phyloP scores from a whole-genome alignment of 2,888 invertebrate genomes.

The Sinotaia quadrata region DNA sequence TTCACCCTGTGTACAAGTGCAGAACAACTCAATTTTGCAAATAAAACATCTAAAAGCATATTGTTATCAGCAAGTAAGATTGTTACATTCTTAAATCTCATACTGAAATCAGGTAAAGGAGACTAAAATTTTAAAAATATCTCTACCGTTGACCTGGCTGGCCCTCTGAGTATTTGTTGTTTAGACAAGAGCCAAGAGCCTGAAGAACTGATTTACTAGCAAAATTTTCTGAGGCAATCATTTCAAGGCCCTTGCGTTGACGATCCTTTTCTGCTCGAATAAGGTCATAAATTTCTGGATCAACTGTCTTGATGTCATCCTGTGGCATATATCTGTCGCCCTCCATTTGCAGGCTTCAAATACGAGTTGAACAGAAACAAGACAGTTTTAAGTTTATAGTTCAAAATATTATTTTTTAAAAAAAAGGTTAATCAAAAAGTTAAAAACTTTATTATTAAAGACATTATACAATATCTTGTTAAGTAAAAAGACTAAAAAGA shows the following conservation, averaged over 20 bases:
- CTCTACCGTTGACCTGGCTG: conserved; percentile 75
- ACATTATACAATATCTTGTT: not conserved
- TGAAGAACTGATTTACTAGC: conserved; percentile 74
- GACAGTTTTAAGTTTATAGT: not conserved
- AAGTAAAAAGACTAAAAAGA: not conserved
- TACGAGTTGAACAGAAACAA: too few relatives aligned
- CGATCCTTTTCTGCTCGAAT: conserved; percentile 88
- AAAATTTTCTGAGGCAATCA: conserved; percentile 90
- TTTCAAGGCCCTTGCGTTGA: conserved; percentile 88
- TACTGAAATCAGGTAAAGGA: too few relatives aligned
- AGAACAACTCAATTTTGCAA: too few relatives aligned
- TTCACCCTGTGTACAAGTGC: too few relatives aligned
- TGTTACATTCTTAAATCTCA: too few relatives aligned
- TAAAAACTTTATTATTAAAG: not conserved
- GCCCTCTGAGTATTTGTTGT: conserved; percentile 78
- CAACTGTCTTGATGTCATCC: conserved; percentile 74
- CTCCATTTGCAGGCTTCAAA: too few relatives aligned
- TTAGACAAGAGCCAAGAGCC: conserved; percentile 75
- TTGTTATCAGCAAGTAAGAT: too few relatives aligned
- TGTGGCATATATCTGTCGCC: conserved; percentile 50
- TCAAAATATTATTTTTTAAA: not conserved
- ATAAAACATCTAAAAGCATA: too few relatives aligned
- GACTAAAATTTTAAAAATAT: not conserved
- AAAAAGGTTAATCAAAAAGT: too few relatives aligned
- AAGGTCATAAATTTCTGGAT: conserved; percentile 88